Base-by-base conservation (phyloP, 2,113 vertebrate species). In the Stegostoma tigrinum region DNA sequence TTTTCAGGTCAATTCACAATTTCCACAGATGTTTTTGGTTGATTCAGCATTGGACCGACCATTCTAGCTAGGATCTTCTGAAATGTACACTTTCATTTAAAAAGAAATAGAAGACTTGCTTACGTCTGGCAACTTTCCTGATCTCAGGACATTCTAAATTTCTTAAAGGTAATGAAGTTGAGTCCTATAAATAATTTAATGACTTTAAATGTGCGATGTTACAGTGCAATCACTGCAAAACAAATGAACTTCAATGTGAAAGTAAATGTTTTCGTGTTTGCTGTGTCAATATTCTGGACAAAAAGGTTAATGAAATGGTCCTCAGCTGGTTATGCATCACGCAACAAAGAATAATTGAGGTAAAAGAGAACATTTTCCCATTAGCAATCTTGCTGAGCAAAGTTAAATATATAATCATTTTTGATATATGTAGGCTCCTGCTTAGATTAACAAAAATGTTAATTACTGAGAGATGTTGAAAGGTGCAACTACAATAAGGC, bases 361-460 rank as follows among this genome's bases (percentile, higher is more conserved):
- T 17, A 66, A 91, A 91, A 38, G 34, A 93, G n/a, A 21, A 66
- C 90, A 67, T 23, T 66, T 38, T 67, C 34, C 90, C 19, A 38
- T 67, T 67, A 38, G 64, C n/a, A n/a, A 67, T 94, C n/a, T 94
- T n/a, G 61, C 64, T 52, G 55, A 90, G 24, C 87, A 90, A 90
- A 90, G 48, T 90, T 90, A 61, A 61, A 83, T 45, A 83, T 38
- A 42, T 45, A 17, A 7, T 83, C 52, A 90, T 90, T 15, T 90
- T 90, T 90, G 45, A 34, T 30, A 55, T 27, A 89, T 55, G 86
- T 34, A 89, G 87, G 12, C 87, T 30, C 87, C 87, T 52, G 87
- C 87, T 90, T 90, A 90, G 87, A 90, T 55, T 90, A 90, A 90
- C 87, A 90, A 27, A 83, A 61, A 90, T n/a, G 52, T 67, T 94